Evolutionary conservation across 1,140 invertebrate genomes (phyloP), one percentile per base, ranked within the genome.

Genomic region (Hylaeus volcanicus): DNA sequence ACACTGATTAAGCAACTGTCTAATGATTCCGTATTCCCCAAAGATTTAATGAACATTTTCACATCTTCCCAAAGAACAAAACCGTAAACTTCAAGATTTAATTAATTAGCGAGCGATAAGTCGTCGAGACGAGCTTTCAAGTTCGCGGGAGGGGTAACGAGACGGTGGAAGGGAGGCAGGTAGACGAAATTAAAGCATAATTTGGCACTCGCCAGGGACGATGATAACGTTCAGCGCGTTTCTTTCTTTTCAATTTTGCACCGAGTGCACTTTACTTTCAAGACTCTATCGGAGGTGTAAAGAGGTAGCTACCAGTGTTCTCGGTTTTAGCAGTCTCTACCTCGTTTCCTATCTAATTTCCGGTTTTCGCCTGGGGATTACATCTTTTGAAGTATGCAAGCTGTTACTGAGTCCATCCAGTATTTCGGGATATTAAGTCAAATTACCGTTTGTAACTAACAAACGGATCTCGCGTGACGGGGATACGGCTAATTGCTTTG

Each of bases 291-390:
- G 48, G 39, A 79, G 64, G 56, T 45, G 68, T 74, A 15, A 55
- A 71, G 68, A 71, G 43, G 55, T 55, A 56, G 26, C 66, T 48
- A 72, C 69, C 66, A 85, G 79, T 45, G 53, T 56, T 61, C 53
- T 84, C 61, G 55, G 68, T 85, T 85, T 85, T 74, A 73, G 39
- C 64, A 70, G 70, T 85, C 73, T 68, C 73, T 68, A 84, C 72
- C 79, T 86, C 85, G 82, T 86, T 86, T 86, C 85, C 85, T 82
- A 66, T 76, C 84, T 85, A 85, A 86, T 86, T 86, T 85, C 85
- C 84, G 79, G 53, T 55, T 74, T 71, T 86, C n/a, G 65, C 68
- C 48, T 43, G 56, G n/a, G 65, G 70, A 86, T 82, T 79, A 82
- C 69, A 74, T 79, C 79, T 85, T 26, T 72, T 43, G 55, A 74